Conservation (phyloP, 2,888 invertebrate species). For the Chloroclysta siterata region DNA sequence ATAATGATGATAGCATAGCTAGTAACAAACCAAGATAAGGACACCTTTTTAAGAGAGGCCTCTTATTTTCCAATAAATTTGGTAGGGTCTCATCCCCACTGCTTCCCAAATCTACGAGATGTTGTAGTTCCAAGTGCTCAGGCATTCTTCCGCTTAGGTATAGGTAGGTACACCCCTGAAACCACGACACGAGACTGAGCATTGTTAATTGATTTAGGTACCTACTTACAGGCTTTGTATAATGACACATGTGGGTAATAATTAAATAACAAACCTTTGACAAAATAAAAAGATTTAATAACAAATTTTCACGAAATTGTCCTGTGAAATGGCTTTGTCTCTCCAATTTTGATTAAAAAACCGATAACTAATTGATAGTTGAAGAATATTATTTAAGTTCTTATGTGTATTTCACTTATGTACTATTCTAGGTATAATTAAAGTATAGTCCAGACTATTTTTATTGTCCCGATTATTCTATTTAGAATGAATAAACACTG, state of each 20-base stretch:
- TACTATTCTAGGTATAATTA: neutral
- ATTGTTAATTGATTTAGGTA: neutral
- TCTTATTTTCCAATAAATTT: slow-evolving; percentile 75
- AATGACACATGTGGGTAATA: neutral
- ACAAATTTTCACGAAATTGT: neutral
- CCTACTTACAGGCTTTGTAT: neutral
- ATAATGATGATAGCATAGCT: slow-evolving; percentile 94
- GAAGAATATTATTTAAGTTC: neutral
- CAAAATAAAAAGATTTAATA: neutral
- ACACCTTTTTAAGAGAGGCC: slow-evolving; percentile 82
- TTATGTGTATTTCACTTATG: neutral
- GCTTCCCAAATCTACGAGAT: slow-evolving; percentile 88
- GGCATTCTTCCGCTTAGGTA: slow-evolving; percentile 81
- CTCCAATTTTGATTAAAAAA: neutral
- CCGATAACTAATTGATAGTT: neutral
- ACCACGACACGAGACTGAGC: slow-evolving; percentile 39
- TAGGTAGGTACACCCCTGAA: slow-evolving; percentile 44
- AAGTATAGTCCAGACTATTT: slow-evolving; percentile 14
- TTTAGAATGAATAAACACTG: slow-evolving; percentile 7
- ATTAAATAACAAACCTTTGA: slow-evolving; percentile 24
- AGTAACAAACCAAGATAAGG: slow-evolving; percentile 93
- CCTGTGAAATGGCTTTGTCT: neutral
- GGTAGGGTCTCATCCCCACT: slow-evolving; percentile 78
- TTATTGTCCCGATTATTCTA: slow-evolving; percentile 23
- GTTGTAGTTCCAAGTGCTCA: slow-evolving; percentile 92